Percentiles rank a stretch among this genome's conserved stretches.
Evolutionary conservation across 2,797 vertebrate species (phyloP).

Genomic region (Macrochelys suwanniensis): DNA sequence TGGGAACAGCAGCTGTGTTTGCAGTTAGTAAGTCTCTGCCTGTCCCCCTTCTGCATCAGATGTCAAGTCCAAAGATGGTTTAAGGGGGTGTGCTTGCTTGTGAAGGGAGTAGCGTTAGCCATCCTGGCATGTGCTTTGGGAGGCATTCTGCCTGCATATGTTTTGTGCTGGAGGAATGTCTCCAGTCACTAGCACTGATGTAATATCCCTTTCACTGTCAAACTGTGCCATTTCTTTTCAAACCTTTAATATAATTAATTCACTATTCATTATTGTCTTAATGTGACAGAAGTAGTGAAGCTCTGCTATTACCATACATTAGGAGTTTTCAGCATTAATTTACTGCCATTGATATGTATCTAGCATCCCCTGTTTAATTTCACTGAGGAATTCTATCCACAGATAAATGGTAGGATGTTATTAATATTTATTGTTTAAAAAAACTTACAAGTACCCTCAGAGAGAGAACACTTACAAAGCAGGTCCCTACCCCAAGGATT

Average conservation of each 20-base stretch:
- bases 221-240: not conserved
- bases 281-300: not conserved
- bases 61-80: not conserved
- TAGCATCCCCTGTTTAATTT: too few relatives aligned
- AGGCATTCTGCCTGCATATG: not conserved
- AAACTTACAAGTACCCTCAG: rapidly evolving
- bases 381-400: not conserved
- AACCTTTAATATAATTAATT: not conserved
- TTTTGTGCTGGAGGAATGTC: not conserved
- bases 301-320: not conserved
- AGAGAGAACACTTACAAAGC: not conserved
- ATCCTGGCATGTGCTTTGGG: not conserved
- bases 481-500: not conserved
- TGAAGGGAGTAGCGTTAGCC: too few relatives aligned
- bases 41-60: rapidly evolving
- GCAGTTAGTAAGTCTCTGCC: not conserved
- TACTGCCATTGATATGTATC: not conserved
- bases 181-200: not conserved
- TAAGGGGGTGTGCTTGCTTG: not conserved
- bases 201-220: not conserved
- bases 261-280: too few relatives aligned
- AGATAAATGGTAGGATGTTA: not conserved
- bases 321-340: not conserved
- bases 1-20: not conserved
- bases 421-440: not conserved